Base-by-base conservation (phyloP, 2,888 invertebrate genomes). In the Netelia fuscicornis region DNA sequence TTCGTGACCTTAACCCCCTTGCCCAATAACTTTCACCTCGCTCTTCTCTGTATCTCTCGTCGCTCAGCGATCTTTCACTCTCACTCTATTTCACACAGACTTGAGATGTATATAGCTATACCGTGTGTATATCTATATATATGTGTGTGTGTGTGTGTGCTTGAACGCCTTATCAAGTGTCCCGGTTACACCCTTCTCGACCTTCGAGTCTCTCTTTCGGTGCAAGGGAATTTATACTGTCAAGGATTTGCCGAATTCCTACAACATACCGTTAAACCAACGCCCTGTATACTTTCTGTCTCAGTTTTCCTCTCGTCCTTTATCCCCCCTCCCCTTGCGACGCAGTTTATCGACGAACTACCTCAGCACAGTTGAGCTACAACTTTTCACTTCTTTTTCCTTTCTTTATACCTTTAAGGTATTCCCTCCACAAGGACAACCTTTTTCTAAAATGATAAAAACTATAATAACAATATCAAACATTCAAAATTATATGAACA, bases 151-250 rank as follows among this genome's bases (percentile, higher is more conserved):
- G 9, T 64, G 79, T 81, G 70, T 79, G 81, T 67, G 68, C 84
- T 77, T 72, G 44, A 62, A 74, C 74, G 83, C 52, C 84, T 85
- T 86, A 85, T 86, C 87, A 84, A 85, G 86, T 85, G 86, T 86
- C 83, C 84, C 76, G 83, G 84, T 81, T 86, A 85, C 54, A 72
- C 79, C 81, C 74, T 75, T 71, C 78, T 58, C 79, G 81, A 85
- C 85, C 85, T 86, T 81, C 77, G 83, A 72, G 48, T 67, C 65
- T 71, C 54, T 77, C 56, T 37, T 25, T 54, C 70, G 75, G 56
- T 70, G 62, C 62, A 75, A 71, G 62, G 30, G 58, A 84, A 84
- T 80, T 81, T 79, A 84, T 62, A 82, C 72, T 25, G 72, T 77
- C 52, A 65, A 81, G 74, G 56, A 68, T 86, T 76, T 70, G 52